These are phyloP conservation scores for Hypanus sabinus DNA, from an alignment of 2,113 vertebrate species.

Conservation along the genomic window DNA sequence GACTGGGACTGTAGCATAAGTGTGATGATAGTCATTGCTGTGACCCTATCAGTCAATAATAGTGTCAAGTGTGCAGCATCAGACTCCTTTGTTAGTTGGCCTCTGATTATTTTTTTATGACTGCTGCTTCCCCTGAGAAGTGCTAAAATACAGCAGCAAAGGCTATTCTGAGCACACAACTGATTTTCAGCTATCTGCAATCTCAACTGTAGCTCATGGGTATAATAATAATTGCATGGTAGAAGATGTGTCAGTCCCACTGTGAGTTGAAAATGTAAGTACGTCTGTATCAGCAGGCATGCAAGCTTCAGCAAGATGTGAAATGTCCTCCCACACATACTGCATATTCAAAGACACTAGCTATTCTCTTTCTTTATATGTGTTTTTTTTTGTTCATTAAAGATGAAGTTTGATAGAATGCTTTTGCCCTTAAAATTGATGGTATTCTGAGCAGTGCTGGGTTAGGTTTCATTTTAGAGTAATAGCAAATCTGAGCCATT, in stretches of 20 bases:
- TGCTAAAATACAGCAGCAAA: constrained; percentile 19
- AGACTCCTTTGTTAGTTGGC: constrained; percentile 18
- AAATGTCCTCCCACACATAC: constrained; percentile 32
- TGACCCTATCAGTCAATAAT: constrained; percentile 17
- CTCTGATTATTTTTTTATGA: neutral
- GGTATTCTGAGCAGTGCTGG: neutral
- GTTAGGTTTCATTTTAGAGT: neutral
- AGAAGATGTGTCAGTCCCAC: constrained; percentile 36
- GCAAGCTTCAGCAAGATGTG: constrained; percentile 28
- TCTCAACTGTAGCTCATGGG: constrained; percentile 22
- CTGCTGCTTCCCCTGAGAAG: constrained; percentile 13
- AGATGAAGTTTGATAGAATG: constrained; percentile 18
- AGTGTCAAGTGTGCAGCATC: neutral
- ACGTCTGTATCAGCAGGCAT: constrained; percentile 34
- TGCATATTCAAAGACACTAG: constrained; percentile 30
- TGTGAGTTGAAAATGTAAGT: constrained; percentile 37
- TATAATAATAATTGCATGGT: constrained; percentile 36
- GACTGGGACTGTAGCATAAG: neutral
- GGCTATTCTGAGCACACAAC: constrained; percentile 21
- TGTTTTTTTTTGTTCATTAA: constrained; percentile 28
- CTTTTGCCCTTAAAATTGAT: neutral
- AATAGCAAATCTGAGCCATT: neutral
- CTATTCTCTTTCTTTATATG: neutral
- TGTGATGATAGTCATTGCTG: neutral
- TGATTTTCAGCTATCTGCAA: constrained; percentile 19